phyloP scores from a whole-genome alignment of 2,113 vertebrate species.

The Hippoglossus stenolepis region DNA sequence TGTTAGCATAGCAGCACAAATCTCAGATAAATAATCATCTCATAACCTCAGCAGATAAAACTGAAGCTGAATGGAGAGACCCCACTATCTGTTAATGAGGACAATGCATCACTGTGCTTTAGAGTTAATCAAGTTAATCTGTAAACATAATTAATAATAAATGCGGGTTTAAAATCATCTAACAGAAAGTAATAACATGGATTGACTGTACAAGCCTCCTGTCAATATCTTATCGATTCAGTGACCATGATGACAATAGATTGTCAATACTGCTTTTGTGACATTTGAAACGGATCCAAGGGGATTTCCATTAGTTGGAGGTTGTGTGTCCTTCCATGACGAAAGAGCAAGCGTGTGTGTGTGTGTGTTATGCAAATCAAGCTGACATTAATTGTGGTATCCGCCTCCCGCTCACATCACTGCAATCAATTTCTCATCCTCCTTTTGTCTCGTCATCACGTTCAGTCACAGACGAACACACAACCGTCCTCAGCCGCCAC shows the following conservation, averaged over 20 bases:
- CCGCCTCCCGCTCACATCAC: conserved; percentile 22
- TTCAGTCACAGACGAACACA: conserved; percentile 3
- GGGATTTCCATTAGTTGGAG: conserved; percentile 6
- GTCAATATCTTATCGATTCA: no score
- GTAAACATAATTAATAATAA: no score
- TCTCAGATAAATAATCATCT: no score
- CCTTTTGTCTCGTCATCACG: conserved; percentile 19
- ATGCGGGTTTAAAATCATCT: not conserved
- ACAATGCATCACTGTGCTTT: not conserved
- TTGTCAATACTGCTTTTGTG: not conserved
- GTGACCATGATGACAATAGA: no score
- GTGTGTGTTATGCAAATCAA: conserved; percentile 26
- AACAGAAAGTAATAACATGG: not conserved
- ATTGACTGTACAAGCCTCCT: not conserved
- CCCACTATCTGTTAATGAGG: no score
- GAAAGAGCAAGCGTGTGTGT: not conserved
- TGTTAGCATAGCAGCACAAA: no score
- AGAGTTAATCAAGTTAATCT: no score
- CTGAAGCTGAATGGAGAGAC: not conserved
- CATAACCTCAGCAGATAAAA: not conserved
- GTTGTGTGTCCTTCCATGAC: not conserved
- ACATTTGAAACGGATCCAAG: not conserved
- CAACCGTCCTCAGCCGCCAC: not conserved
- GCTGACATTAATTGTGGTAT: conserved; percentile 9
- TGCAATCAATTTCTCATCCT: conserved; percentile 25